Evolutionary conservation across 2,888 invertebrate species (phyloP).

Genomic region (Danaus chrysippus): DNA sequence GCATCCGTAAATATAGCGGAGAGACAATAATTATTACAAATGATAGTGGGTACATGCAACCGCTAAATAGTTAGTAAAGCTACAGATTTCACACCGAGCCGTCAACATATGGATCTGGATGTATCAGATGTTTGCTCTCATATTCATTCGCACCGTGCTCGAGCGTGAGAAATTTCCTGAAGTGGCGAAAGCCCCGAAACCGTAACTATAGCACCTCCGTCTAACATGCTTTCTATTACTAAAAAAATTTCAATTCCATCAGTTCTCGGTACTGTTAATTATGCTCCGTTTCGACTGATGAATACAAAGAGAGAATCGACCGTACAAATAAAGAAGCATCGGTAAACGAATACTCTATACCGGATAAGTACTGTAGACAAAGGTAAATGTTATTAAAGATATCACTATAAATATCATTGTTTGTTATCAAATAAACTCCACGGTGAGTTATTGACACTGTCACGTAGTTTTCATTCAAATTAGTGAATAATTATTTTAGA

Average conservation of each 20-base stretch:
- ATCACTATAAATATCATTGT: constrained; percentile 12
- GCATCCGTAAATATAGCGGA: constrained; percentile 70
- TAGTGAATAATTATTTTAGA: constrained; percentile 3
- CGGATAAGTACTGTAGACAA: constrained; percentile 11
- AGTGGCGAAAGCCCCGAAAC: constrained; percentile 66
- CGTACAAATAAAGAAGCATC: constrained; percentile 26
- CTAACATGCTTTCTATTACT: constrained; percentile 56
- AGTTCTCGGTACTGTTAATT: constrained; percentile 64
- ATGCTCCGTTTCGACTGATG: constrained; percentile 43
- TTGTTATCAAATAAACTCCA: constrained; percentile 18
- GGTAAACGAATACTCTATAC: constrained; percentile 19
- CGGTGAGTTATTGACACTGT: constrained; percentile 7
- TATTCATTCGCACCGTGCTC: constrained; percentile 74
- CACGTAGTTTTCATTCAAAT: constrained; percentile 1
- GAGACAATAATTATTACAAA: constrained; percentile 79
- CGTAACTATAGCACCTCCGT: constrained; percentile 62
- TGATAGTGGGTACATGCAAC: constrained; percentile 71
- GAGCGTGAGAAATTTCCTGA: constrained; percentile 71
- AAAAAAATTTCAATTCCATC: constrained; percentile 55
- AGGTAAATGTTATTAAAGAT: constrained; percentile 12
- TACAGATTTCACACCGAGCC: constrained; percentile 78
- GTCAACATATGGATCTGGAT: constrained; percentile 79
- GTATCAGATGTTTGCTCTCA: constrained; percentile 73
- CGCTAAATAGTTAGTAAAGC: constrained; percentile 78
- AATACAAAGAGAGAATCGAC: constrained; percentile 33